A percentile compares a stretch with the other conserved stretches of the same genome.
Conservation (phyloP, 2,797 vertebrate genomes). For the Pelochelys cantorii region DNA sequence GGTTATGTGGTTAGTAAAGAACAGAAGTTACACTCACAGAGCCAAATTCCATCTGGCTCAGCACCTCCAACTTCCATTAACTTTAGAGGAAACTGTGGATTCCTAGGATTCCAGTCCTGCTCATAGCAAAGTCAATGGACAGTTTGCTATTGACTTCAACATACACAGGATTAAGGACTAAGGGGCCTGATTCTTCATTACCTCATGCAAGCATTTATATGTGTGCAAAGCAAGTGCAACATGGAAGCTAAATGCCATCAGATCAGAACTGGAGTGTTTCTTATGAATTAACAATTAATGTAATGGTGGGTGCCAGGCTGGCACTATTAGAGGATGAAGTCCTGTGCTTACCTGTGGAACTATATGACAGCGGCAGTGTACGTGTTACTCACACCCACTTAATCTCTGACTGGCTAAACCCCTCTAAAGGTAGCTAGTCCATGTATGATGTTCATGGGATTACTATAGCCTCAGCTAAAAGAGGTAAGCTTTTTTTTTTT, state of each 20-base stretch:
- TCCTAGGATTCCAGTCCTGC: not conserved
- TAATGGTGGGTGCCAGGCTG: not conserved
- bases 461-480: not conserved
- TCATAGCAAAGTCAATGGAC: not conserved
- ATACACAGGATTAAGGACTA: not conserved
- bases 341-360: too few species aligned
- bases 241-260: not conserved
- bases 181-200: not conserved
- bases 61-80: not conserved
- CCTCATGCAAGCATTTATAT: fast-evolving
- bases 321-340: not conserved
- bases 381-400: too few species aligned
- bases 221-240: not conserved
- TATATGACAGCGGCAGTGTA: too few species aligned
- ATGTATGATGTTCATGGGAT: not conserved
- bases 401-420: too few species aligned
- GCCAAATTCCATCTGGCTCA: not conserved
- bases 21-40: constrained; percentile 6
- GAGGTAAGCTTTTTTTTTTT: not conserved
- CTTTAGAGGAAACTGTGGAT: not conserved
- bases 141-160: not conserved
- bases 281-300: not conserved
- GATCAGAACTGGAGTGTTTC: not conserved
- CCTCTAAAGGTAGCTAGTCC: not conserved
- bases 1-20: constrained; percentile 3